Conservation (phyloP, 2,888 invertebrate genomes). For the Pristionchus maxplancki region DNA sequence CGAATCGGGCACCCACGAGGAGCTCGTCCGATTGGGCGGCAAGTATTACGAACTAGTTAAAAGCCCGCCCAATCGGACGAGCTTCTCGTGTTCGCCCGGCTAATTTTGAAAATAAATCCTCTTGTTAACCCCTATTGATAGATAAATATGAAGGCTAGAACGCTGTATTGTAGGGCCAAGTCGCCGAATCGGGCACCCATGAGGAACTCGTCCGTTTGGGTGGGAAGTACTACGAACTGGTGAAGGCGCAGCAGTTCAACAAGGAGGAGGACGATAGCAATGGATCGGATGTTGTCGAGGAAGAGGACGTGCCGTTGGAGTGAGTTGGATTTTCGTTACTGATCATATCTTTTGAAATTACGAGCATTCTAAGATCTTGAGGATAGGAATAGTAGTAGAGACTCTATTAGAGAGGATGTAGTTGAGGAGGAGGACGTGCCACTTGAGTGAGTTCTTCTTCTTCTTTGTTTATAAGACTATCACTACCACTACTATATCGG, state of each 20-base stretch:
- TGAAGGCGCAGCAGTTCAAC: constrained; percentile 71
- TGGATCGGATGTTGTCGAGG: constrained; percentile 46
- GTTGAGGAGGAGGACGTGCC: constrained; percentile 64
- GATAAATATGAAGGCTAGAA: not conserved
- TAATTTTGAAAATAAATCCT: too few species aligned
- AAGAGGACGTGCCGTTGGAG: constrained; percentile 63
- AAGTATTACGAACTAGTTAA: constrained; percentile 66
- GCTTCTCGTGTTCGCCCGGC: too few species aligned
- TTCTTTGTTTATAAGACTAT: too few species aligned
- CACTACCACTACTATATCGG: too few species aligned
- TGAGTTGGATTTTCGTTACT: constrained; percentile 39
- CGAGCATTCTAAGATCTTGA: too few species aligned
- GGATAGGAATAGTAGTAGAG: too few species aligned
- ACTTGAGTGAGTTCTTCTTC: constrained; percentile 58
- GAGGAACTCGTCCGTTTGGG: constrained; percentile 66
- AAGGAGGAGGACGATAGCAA: constrained; percentile 53
- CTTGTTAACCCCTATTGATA: too few species aligned
- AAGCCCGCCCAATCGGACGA: too few species aligned
- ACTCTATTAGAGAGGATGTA: too few species aligned
- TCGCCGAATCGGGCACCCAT: constrained; percentile 59
- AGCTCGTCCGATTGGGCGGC: constrained; percentile 67
- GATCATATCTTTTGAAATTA: too few species aligned
- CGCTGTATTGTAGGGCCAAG: not conserved
- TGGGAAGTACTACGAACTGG: constrained; percentile 66
- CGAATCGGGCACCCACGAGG: constrained; percentile 62